A percentile compares a stretch with the other conserved stretches of the same genome.
These are phyloP conservation scores for Patella vulgata DNA, from an alignment of 1,140 invertebrate genomes.

Conservation along the genomic window DNA sequence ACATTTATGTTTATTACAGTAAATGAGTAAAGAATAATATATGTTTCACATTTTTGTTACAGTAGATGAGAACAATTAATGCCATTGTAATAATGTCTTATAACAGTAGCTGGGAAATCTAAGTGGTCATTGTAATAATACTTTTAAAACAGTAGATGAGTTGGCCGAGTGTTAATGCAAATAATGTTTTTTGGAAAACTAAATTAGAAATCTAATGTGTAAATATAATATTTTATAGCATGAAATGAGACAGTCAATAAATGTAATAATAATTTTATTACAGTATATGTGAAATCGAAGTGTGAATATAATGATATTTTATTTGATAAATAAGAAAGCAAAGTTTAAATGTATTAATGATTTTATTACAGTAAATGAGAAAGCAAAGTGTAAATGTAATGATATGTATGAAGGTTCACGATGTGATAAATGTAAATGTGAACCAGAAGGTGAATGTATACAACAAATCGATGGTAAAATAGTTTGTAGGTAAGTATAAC, in stretches of 20 bases:
- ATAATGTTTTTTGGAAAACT: no score
- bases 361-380: constrained; percentile 18
- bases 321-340: no score
- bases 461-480: not conserved
- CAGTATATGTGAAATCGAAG: no score
- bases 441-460: constrained; percentile 6
- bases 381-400: constrained; percentile 33
- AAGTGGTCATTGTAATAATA: no score
- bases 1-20: not conserved
- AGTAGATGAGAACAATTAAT: not conserved
- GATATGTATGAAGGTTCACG: constrained; percentile 14
- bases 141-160: constrained; percentile 17
- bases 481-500: constrained; percentile 9
- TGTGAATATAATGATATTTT: no score
- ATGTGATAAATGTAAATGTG: constrained; percentile 12
- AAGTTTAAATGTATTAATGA: not conserved
- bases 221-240: no score
- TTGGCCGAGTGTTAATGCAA: constrained; percentile 33
- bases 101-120: no score
- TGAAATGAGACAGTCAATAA: no score
- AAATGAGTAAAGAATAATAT: not conserved
- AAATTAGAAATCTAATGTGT: no score
- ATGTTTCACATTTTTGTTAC: not conserved
- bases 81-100: no score
- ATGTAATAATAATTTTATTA: no score